Conservation (phyloP, 2,797 vertebrate species). For the Crypturellus tataupa region DNA sequence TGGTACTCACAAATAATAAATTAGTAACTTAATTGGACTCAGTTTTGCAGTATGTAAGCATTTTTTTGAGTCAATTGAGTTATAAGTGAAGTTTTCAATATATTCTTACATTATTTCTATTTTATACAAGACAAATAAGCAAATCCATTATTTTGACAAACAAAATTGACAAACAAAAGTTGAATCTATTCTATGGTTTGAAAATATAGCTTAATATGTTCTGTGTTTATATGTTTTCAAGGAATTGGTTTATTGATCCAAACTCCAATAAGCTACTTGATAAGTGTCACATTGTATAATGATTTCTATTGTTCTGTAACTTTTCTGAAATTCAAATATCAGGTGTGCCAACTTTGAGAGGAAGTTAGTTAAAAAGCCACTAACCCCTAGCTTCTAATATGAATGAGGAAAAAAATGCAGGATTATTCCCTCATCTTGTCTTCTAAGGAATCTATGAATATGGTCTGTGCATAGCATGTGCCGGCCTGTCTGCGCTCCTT, state of each 20-base stretch:
- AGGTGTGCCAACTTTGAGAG: not conserved
- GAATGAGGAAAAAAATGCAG: not conserved
- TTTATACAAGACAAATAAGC: not conserved
- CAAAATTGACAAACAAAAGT: not conserved
- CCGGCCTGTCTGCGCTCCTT: not conserved
- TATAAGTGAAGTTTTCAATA: not conserved
- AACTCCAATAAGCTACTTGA: not conserved
- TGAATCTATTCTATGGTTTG: not conserved
- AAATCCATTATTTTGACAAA: not conserved
- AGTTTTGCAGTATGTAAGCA: not conserved
- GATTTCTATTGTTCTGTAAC: not conserved
- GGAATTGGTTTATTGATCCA: conserved; percentile 4
- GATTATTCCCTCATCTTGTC: not conserved
- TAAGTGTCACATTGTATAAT: not conserved
- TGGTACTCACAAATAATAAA: not conserved
- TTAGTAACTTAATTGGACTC: not conserved
- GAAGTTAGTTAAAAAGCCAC: not conserved
- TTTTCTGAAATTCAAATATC: conserved; percentile 18
- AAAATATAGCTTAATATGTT: conserved; percentile 3
- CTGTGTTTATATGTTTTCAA: not conserved
- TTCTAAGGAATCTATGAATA: not conserved
- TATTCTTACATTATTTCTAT: not conserved
- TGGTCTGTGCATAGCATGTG: not conserved
- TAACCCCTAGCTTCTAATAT: not conserved
- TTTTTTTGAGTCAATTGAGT: not conserved